A percentile compares a stretch with the other conserved stretches of the same genome.
Conservation (phyloP, 2,113 vertebrate species). For the Takifugu flavidus region DNA sequence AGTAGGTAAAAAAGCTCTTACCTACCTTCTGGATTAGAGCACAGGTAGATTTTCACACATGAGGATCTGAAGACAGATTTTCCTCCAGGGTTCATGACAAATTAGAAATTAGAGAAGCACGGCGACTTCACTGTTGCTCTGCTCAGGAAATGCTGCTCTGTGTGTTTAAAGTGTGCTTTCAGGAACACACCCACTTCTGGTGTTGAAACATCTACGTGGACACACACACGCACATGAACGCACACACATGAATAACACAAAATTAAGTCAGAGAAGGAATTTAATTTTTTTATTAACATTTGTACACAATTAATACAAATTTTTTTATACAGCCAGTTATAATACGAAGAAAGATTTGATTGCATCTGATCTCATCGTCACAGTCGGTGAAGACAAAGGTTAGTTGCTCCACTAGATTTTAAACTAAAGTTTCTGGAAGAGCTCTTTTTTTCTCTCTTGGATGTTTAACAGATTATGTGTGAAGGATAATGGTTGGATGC, state of each 20-base stretch:
- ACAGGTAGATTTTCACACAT: constrained; percentile 75
- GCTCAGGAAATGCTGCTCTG: constrained; percentile 55
- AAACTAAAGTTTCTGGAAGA: constrained; percentile 1
- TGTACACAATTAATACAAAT: constrained; percentile 99
- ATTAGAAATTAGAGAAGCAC: too few relatives aligned
- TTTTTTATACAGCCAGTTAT: constrained; percentile 91
- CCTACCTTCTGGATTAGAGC: constrained; percentile 75
- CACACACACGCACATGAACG: neutral
- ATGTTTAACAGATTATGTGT: too few relatives aligned
- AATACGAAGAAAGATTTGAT: constrained; percentile 84
- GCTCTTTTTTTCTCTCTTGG: too few relatives aligned
- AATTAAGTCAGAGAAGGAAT: neutral
- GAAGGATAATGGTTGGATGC: constrained; percentile 28
- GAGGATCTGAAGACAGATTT: constrained; percentile 26
- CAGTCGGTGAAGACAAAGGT: constrained; percentile 63
- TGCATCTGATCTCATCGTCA: constrained; percentile 79
- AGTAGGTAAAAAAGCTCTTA: neutral
- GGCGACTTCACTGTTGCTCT: constrained; percentile 15
- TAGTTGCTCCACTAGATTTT: constrained; percentile 53
- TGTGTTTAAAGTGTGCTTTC: constrained; percentile 29
- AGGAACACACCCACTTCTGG: constrained; percentile 49
- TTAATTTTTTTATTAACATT: constrained; percentile 88
- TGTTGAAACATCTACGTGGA: neutral
- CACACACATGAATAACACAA: constrained; percentile 8
- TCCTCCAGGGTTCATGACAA: neutral